Base-by-base conservation (phyloP, 2,888 invertebrate species). In the Ypsolopha scabrella region DNA sequence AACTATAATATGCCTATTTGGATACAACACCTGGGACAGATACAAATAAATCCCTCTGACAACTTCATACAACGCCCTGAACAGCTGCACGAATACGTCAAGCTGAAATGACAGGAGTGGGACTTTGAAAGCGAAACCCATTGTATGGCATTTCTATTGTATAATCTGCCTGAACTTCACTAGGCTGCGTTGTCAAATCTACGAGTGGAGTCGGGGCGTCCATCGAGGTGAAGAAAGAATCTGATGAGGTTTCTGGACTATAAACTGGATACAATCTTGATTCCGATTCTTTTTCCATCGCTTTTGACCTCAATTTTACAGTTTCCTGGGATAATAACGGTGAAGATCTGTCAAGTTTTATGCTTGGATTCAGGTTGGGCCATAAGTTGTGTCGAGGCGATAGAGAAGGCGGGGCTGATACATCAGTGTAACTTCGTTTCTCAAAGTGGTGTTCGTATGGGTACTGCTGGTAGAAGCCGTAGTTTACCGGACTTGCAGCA, bases 401-500 rank as follows among this genome's bases (percentile, higher is more conserved):
- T 2, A 75, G 74, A 2, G 74, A 67, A 1, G 72, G 59, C 0
- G 71, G 70, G 0, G 71, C 62, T 58, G 87, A n/a, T n/a, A n/a
- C n/a, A n/a, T n/a, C 70, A 38, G 73, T 68, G 8, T 70, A 65
- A 56, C 81, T 80, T 55, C 87, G 63, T 58, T 78, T 83, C 55
- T 87, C 87, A 51, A 74, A 80, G 60, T 82, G 79, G n/a, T 83
- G 83, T 57, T 82, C 75, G 9, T 77, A 59, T 60, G 85, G 87
- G 52, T 88, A 86, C 4, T 88, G 71, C 55, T 91, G 91, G 69
- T 94, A 93, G 49, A 93, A 87, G 14, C 94, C 94, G 67, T 94
- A 94, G 80, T 90, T 93, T 55, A 93, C 66, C 71, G 93, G 91
- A 77, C 88, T 92, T 60, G 92, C 88, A 63, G 92, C 92, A 63